Evolutionary conservation across 2,113 vertebrate genomes (phyloP).

Genomic region (Aptenodytes patagonicus): DNA sequence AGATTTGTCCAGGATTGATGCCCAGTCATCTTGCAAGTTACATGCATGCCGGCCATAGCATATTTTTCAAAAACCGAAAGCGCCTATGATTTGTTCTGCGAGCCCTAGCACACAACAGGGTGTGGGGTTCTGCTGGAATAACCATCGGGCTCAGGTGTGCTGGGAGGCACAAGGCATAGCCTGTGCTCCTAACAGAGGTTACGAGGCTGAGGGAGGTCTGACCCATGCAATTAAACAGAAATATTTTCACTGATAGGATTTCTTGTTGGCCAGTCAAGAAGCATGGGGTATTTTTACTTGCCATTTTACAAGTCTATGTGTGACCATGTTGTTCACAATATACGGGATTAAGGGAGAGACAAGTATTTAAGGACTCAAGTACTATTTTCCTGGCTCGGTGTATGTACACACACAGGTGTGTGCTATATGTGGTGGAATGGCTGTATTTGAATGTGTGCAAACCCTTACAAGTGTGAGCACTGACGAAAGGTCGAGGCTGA

Average conservation of each 20-base stretch:
- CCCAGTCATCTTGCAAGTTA: neutral
- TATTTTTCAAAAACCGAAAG: neutral
- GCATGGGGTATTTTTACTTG: neutral
- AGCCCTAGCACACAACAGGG: neutral
- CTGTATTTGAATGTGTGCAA: neutral
- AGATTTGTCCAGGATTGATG: neutral
- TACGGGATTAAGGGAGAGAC: neutral
- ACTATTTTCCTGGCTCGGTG: neutral
- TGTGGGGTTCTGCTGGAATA: neutral
- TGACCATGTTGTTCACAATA: neutral
- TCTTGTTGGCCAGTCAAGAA: neutral
- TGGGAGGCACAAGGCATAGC: neutral
- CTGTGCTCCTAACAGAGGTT: neutral
- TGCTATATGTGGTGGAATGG: neutral
- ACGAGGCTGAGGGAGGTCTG: neutral
- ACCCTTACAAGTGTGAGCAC: neutral
- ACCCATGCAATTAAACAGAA: neutral
- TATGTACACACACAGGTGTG: fast-evolving
- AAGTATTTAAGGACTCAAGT: neutral
- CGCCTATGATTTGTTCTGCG: fast-evolving
- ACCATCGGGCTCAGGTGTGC: neutral
- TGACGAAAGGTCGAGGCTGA: neutral
- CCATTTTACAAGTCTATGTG: neutral
- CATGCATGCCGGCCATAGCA: fast-evolving
- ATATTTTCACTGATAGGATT: neutral